Conservation (phyloP, 2,113 vertebrate species). For the Isurus oxyrinchus region DNA sequence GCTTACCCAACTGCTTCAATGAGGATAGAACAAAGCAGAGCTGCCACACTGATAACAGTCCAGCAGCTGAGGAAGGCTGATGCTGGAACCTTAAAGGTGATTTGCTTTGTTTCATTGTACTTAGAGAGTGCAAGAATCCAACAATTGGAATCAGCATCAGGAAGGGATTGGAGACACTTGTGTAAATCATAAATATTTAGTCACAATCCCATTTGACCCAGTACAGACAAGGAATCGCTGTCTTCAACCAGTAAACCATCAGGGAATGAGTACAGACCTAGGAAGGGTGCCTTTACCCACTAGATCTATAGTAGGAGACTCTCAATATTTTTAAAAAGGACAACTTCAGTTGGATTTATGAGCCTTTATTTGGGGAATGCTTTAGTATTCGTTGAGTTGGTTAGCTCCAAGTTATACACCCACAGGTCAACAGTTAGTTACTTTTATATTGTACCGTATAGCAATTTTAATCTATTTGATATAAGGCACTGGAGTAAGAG, state of each 20-base stretch:
- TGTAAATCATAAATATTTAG: neutral
- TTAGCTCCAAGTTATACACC: neutral
- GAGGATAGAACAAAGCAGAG: neutral
- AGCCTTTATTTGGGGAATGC: neutral
- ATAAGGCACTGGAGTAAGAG: neutral
- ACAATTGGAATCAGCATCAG: neutral
- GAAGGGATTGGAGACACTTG: neutral
- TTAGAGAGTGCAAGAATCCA: neutral
- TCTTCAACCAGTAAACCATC: neutral
- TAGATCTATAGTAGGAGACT: neutral
- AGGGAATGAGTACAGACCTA: neutral
- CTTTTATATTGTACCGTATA: neutral
- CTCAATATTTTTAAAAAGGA: neutral
- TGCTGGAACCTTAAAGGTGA: neutral
- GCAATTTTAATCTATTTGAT: neutral
- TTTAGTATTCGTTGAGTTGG: neutral
- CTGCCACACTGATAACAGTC: neutral
- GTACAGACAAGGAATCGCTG: neutral
- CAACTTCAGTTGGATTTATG: neutral
- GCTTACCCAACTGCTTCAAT: neutral
- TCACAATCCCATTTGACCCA: neutral
- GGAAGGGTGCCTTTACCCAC: neutral
- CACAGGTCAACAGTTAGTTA: neutral
- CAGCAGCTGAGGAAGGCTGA: neutral
- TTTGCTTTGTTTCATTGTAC: neutral